These are phyloP conservation scores for Hippocampus abdominalis DNA, from an alignment of 2,113 vertebrate genomes.

Conservation along the genomic window DNA sequence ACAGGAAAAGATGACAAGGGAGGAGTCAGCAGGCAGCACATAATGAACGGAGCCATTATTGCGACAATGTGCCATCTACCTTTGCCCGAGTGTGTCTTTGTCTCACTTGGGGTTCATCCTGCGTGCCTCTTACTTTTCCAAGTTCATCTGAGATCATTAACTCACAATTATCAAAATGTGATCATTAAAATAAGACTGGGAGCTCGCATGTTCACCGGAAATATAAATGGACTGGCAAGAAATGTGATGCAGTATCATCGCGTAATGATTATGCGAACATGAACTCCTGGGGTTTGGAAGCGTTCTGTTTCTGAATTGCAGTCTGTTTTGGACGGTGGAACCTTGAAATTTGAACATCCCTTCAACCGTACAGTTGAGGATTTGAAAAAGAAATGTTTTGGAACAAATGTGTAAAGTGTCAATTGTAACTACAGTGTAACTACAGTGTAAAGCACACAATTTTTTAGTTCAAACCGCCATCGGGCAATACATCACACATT, in stretches of 20 bases:
- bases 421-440: too few species aligned
- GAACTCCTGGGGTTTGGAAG: not conserved
- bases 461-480: too few species aligned
- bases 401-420: too few species aligned
- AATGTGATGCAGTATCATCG: not conserved
- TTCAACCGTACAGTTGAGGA: too few species aligned
- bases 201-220: constrained; percentile 1
- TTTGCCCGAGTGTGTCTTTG: constrained; percentile 8
- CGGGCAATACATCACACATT: not conserved
- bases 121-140: not conserved
- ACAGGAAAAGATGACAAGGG: constrained; percentile 19
- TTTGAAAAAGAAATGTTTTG: too few species aligned
- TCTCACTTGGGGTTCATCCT: not conserved
- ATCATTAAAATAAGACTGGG: not conserved
- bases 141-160: not conserved
- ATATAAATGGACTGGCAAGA: not conserved
- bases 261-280: not conserved
- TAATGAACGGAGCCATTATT: constrained; percentile 32
- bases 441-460: too few species aligned
- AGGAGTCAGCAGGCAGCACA: constrained; percentile 31
- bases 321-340: not conserved
- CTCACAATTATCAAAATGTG: not conserved
- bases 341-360: not conserved
- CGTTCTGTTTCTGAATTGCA: not conserved
- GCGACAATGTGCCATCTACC: constrained; percentile 22